Base-by-base conservation (phyloP, 2,113 vertebrate species). In the Paracanthobrama guichenoti region DNA sequence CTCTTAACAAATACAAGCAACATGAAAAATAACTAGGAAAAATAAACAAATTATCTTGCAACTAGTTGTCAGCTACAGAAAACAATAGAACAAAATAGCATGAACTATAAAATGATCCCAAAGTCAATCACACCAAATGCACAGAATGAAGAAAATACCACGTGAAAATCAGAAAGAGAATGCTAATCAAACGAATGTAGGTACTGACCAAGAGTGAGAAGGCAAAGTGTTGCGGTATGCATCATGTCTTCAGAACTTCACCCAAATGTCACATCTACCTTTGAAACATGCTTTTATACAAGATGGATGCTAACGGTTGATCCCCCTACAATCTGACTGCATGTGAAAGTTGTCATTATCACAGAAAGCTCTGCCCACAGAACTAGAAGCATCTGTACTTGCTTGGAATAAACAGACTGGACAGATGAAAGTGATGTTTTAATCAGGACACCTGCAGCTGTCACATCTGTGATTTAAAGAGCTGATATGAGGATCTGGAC, bases 351-450 rank as follows among this genome's bases (percentile, higher is more conserved):
- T 67, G 62, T 80, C 11, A 67, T 80, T 53, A 80, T 80, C 44
- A 31, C 42, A 22, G 60, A 50, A 10, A 35, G 66, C 80, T 71
- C 80, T 31, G 62, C 31, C 66, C n/a, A 50, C 48, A 26, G 48
- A 82, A 71, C 12, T 20, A 24, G 80, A 57, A 82, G 66, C 80
- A 72, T 82, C 80, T 82, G 80, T 31, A 24, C 31, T 71, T 82
- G 66, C 66, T 39, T 71, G 48, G 31, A 82, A 71, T 72, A 55
- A 82, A 82, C 66, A 82, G 80, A 44, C 80, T 26, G 66, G 80
- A 82, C 66, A 82, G 80, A 82, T 82, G 64, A 82, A 82, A 82
- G 66, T 82, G 66, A 55, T 82, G 80, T 72, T 82, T 82, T 71
- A 82, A 82, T 82, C 80, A 82, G 28, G 13, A 82, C 31, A 72